A percentile compares a stretch with the other conserved stretches of the same genome.
Evolutionary conservation across 2,888 invertebrate species (phyloP).

Genomic region (Leucania comma): DNA sequence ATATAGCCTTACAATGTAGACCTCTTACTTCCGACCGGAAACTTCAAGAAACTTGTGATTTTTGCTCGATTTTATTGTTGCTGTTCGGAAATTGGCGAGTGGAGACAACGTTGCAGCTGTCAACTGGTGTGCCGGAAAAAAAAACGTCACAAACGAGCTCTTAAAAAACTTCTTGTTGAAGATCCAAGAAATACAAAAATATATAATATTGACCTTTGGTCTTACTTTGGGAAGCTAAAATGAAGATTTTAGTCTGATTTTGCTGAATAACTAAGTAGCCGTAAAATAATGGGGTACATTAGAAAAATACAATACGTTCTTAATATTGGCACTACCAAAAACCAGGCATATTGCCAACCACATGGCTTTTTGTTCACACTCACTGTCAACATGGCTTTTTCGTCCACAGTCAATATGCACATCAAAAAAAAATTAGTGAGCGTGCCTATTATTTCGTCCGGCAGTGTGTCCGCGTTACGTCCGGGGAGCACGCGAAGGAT

Average conservation of each 20-base stretch:
- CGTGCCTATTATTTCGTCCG: constrained; percentile 33
- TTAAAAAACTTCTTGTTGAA: background rate
- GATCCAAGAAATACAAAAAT: too few relatives aligned
- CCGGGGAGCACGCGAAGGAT: constrained; percentile 64
- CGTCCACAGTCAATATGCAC: background rate
- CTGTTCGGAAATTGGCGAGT: background rate
- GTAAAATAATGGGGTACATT: background rate
- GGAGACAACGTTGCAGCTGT: background rate
- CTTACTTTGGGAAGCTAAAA: too few relatives aligned
- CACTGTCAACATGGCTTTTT: background rate
- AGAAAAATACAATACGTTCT: background rate
- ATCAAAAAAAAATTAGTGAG: background rate
- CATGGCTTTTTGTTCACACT: background rate
- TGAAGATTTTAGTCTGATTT: background rate
- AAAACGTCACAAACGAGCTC: background rate
- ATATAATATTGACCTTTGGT: too few relatives aligned
- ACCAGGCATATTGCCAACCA: background rate
- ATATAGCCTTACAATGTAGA: constrained; percentile 42
- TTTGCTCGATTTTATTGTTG: constrained; percentile 29
- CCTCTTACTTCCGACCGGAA: constrained; percentile 65
- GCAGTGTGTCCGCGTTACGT: constrained; percentile 51
- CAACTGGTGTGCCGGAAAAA: background rate
- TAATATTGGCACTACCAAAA: background rate
- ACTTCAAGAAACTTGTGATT: constrained; percentile 29
- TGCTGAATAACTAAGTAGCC: background rate